Base-by-base conservation (phyloP, 1,140 invertebrate genomes). In the Sarcophaga peregrina region DNA sequence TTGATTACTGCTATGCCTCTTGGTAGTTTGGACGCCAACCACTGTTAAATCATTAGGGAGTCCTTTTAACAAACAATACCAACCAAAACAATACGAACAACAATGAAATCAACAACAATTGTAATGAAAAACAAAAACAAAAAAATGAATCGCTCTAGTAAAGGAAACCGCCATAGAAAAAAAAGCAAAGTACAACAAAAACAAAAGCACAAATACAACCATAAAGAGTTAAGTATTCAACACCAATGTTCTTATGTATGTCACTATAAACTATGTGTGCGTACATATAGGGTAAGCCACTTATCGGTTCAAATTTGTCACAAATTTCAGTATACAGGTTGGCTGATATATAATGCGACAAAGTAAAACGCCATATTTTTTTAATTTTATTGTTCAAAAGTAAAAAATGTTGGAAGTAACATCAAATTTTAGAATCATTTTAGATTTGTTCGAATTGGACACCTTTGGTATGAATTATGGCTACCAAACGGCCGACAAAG, bases 11-110 rank as follows among this genome's bases (percentile, higher is more conserved):
- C n/a, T 68, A 68, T 68, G 25, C 4, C 25, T 68, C 9, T 25
- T 20, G 62, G 9, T 68, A 20, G 8, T 68, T n/a, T 17, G 8
- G 62, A 17, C 20, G 20, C 17, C 62, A 68, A 68, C 62, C 62
- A 20, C 62, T 20, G 62, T 68, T 68, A 10, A 68, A 68, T 25
- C 62, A 68, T 68, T 68, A n/a, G 62, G 62, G 62, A 68, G 62
- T 20, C 62, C 62, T 68, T n/a, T 20, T 20, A 20, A 68, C 62
- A 68, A 20, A 68, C 62, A 68, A 68, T 68, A 68, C n/a, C 8
- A 62, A 8, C 17, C 15, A 6, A 15, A n/a, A n/a, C 58, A 62
- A 17, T n/a, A 62, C 15, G 8, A 25, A 25, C 17, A 68, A 68
- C 1, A 17, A 68, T 20, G 25, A 37, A 2, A n/a, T 5, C 58